Conservation (phyloP, 2,888 invertebrate genomes). For the Xestobium rufovillosum region DNA sequence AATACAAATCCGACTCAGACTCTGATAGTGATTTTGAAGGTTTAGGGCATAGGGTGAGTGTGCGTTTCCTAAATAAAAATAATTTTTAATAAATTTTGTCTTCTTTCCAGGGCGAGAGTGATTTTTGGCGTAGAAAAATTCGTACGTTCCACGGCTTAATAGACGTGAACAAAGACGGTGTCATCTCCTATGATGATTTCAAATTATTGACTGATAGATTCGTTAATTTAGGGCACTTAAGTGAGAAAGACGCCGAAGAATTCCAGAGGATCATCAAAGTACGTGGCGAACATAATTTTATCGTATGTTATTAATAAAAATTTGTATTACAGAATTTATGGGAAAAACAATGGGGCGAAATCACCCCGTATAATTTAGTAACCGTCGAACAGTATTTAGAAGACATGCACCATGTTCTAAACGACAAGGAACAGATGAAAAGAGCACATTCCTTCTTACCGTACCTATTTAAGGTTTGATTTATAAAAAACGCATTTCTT, state of each 20-base stretch:
- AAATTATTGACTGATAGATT: constrained; percentile 66
- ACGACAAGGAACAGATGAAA: constrained; percentile 64
- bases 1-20: constrained; percentile 45
- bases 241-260: constrained; percentile 55
- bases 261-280: constrained; percentile 67
- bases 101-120: constrained; percentile 46
- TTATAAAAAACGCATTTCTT: neutral
- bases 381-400: constrained; percentile 75
- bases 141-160: constrained; percentile 74
- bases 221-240: constrained; percentile 65
- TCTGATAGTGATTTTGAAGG: constrained; percentile 53
- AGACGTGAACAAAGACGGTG: constrained; percentile 80
- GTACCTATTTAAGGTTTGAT: constrained; percentile 66
- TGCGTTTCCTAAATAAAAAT: neutral
- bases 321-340: constrained; percentile 55
- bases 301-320: neutral
- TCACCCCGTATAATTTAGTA: constrained; percentile 72
- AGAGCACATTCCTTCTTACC: constrained; percentile 72
- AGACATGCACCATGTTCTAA: constrained; percentile 75
- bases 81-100: constrained; percentile 6
- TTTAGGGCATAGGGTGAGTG: constrained; percentile 37
- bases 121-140: constrained; percentile 81
- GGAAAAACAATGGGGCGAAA: constrained; percentile 78
- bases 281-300: constrained; percentile 20
- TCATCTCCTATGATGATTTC: constrained; percentile 77